phyloP scores from a whole-genome alignment of 2,113 vertebrate genomes.

The Lepisosteus oculatus region DNA sequence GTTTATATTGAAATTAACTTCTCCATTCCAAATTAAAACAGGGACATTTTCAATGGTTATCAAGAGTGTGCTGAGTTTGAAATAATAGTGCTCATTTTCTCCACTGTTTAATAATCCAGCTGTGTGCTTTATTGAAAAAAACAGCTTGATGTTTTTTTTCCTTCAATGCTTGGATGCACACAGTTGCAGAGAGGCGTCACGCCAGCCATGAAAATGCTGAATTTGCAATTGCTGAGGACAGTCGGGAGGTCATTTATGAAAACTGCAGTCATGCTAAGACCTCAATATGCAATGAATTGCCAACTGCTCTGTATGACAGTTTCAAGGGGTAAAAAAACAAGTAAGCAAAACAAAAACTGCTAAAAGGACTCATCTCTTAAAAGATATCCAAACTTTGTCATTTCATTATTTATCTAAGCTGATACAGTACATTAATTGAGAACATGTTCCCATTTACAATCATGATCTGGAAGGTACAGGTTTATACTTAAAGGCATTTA shows the following conservation, averaged over 20 bases:
- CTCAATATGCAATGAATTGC: conserved; percentile 7
- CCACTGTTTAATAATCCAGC: conserved; percentile 1
- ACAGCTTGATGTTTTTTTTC: not conserved
- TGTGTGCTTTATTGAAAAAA: not conserved
- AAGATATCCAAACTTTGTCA: no score
- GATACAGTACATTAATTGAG: no score
- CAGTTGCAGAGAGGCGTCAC: conserved; percentile 21
- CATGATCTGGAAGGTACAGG: no score
- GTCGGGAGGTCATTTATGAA: conserved; percentile 23
- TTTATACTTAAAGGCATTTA: no score
- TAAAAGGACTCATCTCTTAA: no score
- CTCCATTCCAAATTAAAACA: no score
- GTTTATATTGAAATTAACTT: no score
- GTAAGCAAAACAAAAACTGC: no score
- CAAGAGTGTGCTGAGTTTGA: not conserved
- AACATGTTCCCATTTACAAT: no score
- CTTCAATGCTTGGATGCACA: conserved; percentile 18
- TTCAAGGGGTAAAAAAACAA: not conserved
- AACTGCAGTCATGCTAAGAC: conserved; percentile 15
- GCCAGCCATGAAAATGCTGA: conserved; percentile 34
- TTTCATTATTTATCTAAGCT: no score
- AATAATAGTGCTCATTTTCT: not conserved
- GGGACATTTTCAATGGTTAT: no score
- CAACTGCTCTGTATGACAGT: not conserved
- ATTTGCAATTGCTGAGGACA: conserved; percentile 16